Percentiles rank a stretch among this genome's conserved stretches.
phyloP scores from a whole-genome alignment of 2,888 invertebrate genomes.

The Scaptomyza tumidula region DNA sequence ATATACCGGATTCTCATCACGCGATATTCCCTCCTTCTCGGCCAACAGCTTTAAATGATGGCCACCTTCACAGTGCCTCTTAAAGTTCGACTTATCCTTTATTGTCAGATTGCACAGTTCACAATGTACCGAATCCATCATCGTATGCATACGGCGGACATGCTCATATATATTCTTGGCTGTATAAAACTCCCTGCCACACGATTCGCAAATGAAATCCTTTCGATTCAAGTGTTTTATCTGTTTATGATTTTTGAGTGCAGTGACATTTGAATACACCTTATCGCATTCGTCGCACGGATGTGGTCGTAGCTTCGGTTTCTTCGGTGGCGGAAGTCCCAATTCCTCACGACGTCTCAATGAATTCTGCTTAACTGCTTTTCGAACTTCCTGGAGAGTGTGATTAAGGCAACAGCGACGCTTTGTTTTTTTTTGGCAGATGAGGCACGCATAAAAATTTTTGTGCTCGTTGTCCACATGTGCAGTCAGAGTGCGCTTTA shows the following conservation, averaged over 20 bases:
- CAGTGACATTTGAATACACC: constrained; percentile 1
- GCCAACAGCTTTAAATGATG: constrained; percentile 26
- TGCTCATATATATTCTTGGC: constrained; percentile 28
- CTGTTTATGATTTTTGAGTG: constrained; percentile 28
- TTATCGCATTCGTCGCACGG: constrained; percentile 24
- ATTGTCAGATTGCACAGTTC: constrained; percentile 34
- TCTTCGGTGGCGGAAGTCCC: neutral
- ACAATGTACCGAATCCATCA: constrained; percentile 12
- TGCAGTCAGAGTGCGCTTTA: constrained; percentile 3
- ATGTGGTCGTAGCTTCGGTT: neutral
- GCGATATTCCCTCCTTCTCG: neutral
- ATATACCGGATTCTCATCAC: neutral
- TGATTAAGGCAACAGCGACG: constrained; percentile 39
- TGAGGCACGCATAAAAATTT: constrained; percentile 34
- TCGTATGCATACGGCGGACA: constrained; percentile 29
- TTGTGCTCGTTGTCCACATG: constrained; percentile 23
- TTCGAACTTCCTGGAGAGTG: constrained; percentile 14
- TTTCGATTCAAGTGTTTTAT: constrained; percentile 29
- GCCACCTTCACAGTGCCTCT: constrained; percentile 39
- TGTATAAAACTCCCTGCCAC: constrained; percentile 37
- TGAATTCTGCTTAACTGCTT: constrained; percentile 13
- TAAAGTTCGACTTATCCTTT: constrained; percentile 35
- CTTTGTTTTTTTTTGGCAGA: constrained; percentile 18
- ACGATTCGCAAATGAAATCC: constrained; percentile 45
- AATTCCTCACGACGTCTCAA: constrained; percentile 1